Evolutionary conservation across 2,113 vertebrate genomes (phyloP).

Genomic region (Papio anubis): DNA sequence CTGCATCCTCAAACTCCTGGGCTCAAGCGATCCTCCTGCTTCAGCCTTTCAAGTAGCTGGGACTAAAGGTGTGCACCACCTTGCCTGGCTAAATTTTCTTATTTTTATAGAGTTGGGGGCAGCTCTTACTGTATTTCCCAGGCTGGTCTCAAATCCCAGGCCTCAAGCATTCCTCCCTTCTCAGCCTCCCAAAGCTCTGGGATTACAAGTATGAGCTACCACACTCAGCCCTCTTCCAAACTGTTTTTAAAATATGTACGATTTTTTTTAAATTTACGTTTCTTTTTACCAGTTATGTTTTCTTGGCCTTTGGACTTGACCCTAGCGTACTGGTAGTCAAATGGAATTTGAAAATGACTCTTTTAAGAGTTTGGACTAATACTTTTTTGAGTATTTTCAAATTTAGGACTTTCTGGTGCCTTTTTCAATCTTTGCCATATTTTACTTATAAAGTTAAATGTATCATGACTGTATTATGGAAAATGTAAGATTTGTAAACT

Average conservation of each 20-base stretch:
- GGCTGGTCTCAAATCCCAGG: background rate
- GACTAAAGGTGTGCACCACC: background rate
- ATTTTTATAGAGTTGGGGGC: background rate
- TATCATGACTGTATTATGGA: background rate
- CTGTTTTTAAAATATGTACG: background rate
- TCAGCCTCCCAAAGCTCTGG: background rate
- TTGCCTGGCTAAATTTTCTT: background rate
- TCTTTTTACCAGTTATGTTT: background rate
- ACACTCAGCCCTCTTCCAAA: background rate
- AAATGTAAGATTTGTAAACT: background rate
- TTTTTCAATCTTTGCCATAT: background rate
- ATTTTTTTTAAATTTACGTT: background rate
- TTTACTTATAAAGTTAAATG: constrained; percentile 43
- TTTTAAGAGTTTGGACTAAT: background rate
- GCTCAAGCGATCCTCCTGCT: background rate
- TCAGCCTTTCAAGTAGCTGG: background rate
- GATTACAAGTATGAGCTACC: background rate
- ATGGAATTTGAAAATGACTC: constrained; percentile 2
- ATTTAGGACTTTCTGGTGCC: background rate
- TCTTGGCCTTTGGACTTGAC: constrained; percentile 22
- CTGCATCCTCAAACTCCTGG: background rate
- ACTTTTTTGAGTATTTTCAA: background rate
- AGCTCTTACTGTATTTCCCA: background rate
- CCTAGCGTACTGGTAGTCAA: background rate
- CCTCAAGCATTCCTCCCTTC: background rate